Conservation (phyloP, 2,888 invertebrate genomes). For the Eristalis tenax region DNA sequence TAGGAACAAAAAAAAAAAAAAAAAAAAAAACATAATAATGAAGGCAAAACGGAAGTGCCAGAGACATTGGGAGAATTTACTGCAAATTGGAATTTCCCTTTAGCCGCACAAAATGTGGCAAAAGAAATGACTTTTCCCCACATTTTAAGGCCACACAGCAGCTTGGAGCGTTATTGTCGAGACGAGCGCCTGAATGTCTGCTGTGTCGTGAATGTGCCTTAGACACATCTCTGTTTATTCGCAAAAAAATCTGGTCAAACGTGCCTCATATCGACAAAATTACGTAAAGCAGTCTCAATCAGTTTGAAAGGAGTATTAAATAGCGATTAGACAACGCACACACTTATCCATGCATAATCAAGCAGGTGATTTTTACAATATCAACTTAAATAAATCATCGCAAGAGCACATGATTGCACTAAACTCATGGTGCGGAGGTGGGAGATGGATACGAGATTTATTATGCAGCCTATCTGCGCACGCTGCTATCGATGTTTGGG, state of each 20-base stretch:
- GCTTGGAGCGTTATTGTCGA: background rate
- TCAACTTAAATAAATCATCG: conserved; percentile 31
- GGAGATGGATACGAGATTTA: conserved; percentile 28
- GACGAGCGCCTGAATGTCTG: background rate
- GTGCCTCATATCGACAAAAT: background rate
- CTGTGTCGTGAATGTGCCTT: background rate
- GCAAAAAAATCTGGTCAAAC: background rate
- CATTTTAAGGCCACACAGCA: background rate
- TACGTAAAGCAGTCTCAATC: background rate
- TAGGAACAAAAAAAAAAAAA: background rate
- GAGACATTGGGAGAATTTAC: conserved; percentile 65
- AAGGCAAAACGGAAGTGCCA: conserved; percentile 38
- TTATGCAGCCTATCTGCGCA: conserved; percentile 16
- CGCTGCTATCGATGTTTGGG: background rate
- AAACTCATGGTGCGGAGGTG: background rate
- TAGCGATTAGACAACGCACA: conserved; percentile 30
- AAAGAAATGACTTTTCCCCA: background rate
- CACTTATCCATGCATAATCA: conserved; percentile 33
- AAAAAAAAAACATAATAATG: background rate
- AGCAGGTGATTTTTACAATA: conserved; percentile 58
- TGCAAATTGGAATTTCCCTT: conserved; percentile 64
- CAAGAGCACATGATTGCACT: background rate
- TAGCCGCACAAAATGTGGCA: conserved; percentile 19
- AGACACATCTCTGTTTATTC: background rate
- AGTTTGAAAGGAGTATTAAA: conserved; percentile 24